Conservation (phyloP, 2,888 invertebrate species). For the Drosophila parthenogenetica region DNA sequence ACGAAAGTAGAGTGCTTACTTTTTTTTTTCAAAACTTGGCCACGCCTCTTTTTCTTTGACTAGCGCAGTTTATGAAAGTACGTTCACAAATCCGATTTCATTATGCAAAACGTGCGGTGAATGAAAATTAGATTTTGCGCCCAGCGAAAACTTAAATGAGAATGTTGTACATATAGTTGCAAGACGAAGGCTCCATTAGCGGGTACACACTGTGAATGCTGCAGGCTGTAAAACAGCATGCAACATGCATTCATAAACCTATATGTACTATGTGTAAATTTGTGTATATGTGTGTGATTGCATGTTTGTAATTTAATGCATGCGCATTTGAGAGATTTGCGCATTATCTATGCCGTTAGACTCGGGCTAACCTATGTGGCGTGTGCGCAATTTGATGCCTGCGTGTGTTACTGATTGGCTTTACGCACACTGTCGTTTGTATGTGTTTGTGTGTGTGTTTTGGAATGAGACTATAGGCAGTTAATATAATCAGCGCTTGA, state of each 20-base stretch:
- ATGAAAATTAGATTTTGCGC: conserved; percentile 70
- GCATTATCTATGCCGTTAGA: conserved; percentile 47
- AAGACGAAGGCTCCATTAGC: conserved; percentile 55
- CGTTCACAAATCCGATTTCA: conserved; percentile 70
- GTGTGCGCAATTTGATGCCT: conserved; percentile 54
- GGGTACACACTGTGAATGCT: conserved; percentile 31
- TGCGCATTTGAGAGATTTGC: conserved; percentile 55
- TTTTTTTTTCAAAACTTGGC: conserved; percentile 33
- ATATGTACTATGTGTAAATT: conserved; percentile 3
- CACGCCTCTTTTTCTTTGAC: conserved; percentile 17
- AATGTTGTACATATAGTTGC: conserved; percentile 32
- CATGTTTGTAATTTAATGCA: conserved; percentile 50
- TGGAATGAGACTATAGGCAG: conserved; percentile 49
- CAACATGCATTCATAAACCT: conserved; percentile 12
- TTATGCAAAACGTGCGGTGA: conserved; percentile 76
- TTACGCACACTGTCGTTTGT: conserved; percentile 3
- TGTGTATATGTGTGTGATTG: conserved; percentile 16
- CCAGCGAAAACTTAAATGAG: conserved; percentile 52
- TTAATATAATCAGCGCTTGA: conserved; percentile 75
- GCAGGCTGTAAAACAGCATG: conserved; percentile 30
- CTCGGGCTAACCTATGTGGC: conserved; percentile 30
- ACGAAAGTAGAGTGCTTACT: conserved; percentile 44
- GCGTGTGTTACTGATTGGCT: conserved; percentile 45
- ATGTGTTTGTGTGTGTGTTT: not conserved
- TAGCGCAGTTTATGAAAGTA: conserved; percentile 26